Evolutionary conservation across 92 coral and sea anemone species (phyloP), one percentile per base, ranked within the genome.

Genomic region (Zoanthus gigantus): DNA sequence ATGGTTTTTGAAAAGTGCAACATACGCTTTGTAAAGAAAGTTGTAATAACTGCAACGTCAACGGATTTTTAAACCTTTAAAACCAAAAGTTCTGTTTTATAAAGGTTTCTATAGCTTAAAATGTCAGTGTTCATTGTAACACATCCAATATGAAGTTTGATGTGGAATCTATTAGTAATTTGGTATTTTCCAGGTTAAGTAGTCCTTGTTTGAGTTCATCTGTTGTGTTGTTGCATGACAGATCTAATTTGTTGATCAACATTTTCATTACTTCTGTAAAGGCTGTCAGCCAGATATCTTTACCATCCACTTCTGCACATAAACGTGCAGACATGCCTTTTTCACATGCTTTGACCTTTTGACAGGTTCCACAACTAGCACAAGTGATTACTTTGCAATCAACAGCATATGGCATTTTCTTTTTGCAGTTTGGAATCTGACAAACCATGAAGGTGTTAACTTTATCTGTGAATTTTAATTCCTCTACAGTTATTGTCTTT

Each of bases 381-480:
- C 92, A 90, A 9, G 85, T 90, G 13, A 87, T 13, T 9, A 80
- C 61, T 34, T 57, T 46, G 10, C 56, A 66, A 12, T 75, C 90
- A 75, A 80, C 85, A 32, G 86, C 67, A 65, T 88, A 88, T 42
- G 93, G 90, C 90, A 90, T 90, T 31, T 87, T 86, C 78, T 81
- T 86, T 37, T 80, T 90, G 79, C 93, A 90, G 52, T 29, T 60
- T 34, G 65, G 66, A 17, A 80, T 81, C 61, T 90, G 93, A 57
- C 90, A 90, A 12, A 32, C 37, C 82, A 78, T 28, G 76, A 86
- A 86, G 46, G 31, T 31, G 45, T 46, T 76, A 1, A 89, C 86
- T 66, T 77, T 83, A 18, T 89, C 89, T 15, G 75, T 75, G 47
- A 30, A 78, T 7, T 56, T 56, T 0, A 78, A 12, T 58, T 86